Percentiles rank a stretch among this genome's conserved stretches.
These are phyloP conservation scores for Lichenostomus cassidix DNA, from an alignment of 2,113 vertebrate genomes.

Conservation along the genomic window DNA sequence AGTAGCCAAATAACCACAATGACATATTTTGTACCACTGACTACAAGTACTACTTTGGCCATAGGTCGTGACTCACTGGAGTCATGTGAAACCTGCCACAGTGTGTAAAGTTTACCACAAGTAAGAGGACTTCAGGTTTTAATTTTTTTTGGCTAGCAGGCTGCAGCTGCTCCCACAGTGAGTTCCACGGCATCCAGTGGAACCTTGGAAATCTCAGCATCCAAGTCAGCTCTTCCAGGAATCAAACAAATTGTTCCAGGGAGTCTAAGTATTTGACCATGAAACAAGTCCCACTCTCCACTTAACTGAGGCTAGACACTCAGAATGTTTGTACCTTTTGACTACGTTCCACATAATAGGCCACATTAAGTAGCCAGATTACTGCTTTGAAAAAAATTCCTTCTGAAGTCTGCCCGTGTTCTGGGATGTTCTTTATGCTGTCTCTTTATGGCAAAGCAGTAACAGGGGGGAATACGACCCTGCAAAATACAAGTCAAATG, in stretches of 20 bases:
- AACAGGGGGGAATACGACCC: neutral
- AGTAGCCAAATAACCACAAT: conserved; percentile 14
- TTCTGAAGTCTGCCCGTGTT: conserved; percentile 10
- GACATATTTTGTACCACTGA: conserved; percentile 32
- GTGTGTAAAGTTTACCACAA: conserved; percentile 32
- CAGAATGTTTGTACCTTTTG: conserved; percentile 42
- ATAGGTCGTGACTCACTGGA: conserved; percentile 31
- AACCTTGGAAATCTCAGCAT: conserved; percentile 51
- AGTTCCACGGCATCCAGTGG: neutral
- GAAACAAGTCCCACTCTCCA: conserved; percentile 36
- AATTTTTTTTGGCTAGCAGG: conserved; percentile 28
- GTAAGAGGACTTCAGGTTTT: conserved; percentile 27
- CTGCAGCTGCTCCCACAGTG: neutral
- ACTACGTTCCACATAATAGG: neutral
- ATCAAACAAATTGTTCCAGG: conserved; percentile 57
- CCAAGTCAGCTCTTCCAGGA: conserved; percentile 61
- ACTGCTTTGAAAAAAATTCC: conserved; percentile 6
- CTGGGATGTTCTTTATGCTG: neutral
- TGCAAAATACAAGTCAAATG: neutral
- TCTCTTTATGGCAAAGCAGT: neutral
- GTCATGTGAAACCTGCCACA: conserved; percentile 30
- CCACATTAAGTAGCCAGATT: neutral
- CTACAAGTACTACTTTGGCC: neutral
- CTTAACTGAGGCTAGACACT: conserved; percentile 22
- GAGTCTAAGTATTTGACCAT: conserved; percentile 40